These are phyloP conservation scores for Tetrax tetrax DNA, from an alignment of 2,113 vertebrate species.

Conservation along the genomic window DNA sequence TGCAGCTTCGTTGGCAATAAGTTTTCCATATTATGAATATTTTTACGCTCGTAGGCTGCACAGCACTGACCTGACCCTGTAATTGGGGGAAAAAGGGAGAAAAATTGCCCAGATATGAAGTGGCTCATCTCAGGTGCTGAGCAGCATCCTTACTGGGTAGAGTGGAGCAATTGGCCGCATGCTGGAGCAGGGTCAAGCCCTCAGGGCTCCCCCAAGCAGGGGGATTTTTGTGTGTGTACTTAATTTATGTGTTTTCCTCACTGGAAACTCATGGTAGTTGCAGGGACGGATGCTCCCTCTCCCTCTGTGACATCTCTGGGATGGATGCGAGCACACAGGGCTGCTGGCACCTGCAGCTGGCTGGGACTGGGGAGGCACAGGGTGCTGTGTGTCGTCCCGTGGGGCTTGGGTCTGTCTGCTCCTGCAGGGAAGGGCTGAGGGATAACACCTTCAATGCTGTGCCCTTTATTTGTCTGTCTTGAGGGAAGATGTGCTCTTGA, in stretches of 20 bases:
- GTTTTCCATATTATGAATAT: not conserved
- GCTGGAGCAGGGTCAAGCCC: not conserved
- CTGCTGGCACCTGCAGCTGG: not conserved
- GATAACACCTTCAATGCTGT: rapidly evolving
- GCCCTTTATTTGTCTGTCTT: not conserved
- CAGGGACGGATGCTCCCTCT: not conserved
- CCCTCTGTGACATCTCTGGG: not conserved
- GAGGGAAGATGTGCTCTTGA: not conserved
- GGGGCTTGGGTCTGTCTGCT: not conserved
- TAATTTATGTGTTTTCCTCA: not conserved
- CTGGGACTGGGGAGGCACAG: too few species aligned
- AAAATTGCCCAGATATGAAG: not conserved
- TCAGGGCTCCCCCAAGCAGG: not conserved
- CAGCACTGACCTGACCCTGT: not conserved
- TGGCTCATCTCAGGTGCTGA: not conserved
- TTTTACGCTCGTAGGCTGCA: not conserved
- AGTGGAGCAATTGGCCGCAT: not conserved
- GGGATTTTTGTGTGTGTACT: not conserved
- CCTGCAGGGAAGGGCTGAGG: not conserved
- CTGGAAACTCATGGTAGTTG: not conserved
- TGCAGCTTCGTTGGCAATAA: not conserved
- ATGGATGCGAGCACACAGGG: rapidly evolving
- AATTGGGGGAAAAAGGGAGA: not conserved
- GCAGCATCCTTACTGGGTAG: not conserved
- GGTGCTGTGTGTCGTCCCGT: not conserved